These are phyloP conservation scores for Ceraclea dissimilis DNA, from an alignment of 2,888 invertebrate species.

Conservation along the genomic window DNA sequence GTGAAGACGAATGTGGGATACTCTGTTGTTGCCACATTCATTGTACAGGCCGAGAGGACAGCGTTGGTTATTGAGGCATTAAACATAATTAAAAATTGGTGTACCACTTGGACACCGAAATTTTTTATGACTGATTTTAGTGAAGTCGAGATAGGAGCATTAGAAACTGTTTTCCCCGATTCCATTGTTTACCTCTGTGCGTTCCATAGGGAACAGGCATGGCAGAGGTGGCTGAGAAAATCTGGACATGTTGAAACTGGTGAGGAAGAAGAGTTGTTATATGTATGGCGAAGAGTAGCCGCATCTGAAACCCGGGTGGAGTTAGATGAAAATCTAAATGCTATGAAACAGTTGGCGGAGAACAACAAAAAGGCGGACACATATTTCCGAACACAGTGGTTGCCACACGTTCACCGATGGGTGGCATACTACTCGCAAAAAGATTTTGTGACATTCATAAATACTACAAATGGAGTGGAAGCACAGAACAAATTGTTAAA, in stretches of 20 bases:
- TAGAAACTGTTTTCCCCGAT: too few relatives aligned
- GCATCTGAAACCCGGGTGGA: background rate
- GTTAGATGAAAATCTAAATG: too few relatives aligned
- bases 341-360: too few relatives aligned
- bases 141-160: too few relatives aligned
- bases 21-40: background rate
- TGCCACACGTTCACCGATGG: background rate
- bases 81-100: background rate
- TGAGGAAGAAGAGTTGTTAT: background rate
- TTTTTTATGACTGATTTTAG: too few relatives aligned
- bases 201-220: background rate
- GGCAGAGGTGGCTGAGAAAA: background rate
- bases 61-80: background rate
- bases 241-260: background rate
- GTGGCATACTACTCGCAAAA: background rate
- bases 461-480: background rate
- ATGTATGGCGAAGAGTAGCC: background rate
- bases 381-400: background rate
- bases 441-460: background rate
- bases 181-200: too few relatives aligned
- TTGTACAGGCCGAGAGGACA: background rate
- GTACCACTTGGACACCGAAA: background rate
- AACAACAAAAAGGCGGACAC: too few relatives aligned
- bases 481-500: background rate
- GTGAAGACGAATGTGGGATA: background rate